These are phyloP conservation scores for Circaetus gallicus DNA, from an alignment of 2,113 vertebrate species.

Conservation along the genomic window DNA sequence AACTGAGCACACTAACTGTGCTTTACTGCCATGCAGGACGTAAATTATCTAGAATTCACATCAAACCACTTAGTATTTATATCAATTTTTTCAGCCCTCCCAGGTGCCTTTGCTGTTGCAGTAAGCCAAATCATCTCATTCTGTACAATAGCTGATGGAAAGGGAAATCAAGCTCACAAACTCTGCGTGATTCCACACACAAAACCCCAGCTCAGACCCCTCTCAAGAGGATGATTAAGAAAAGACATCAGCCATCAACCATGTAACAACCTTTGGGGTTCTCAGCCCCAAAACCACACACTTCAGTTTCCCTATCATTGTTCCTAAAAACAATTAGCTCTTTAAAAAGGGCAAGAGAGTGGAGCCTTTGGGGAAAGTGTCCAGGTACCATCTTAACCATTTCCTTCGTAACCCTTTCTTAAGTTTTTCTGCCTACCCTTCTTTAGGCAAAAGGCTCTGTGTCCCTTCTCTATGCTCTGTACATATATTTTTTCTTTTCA, in stretches of 20 bases:
- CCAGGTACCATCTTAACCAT: not conserved
- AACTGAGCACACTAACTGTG: not conserved
- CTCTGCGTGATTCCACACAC: not conserved
- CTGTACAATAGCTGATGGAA: not conserved
- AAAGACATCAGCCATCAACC: not conserved
- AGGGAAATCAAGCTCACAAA: not conserved
- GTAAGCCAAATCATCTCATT: not conserved
- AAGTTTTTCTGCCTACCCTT: not conserved
- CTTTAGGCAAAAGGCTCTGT: not conserved
- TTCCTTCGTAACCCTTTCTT: not conserved
- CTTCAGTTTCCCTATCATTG: not conserved
- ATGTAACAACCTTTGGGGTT: not conserved
- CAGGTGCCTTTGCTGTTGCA: not conserved
- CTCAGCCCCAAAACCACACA: not conserved
- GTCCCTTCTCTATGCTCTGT: not conserved
- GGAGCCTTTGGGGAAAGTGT: not conserved
- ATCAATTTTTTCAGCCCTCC: not conserved
- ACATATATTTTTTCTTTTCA: not conserved
- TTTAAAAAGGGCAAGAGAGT: not conserved
- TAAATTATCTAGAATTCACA: not conserved
- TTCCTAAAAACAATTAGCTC: not conserved
- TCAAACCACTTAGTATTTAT: not conserved
- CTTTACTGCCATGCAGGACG: not conserved
- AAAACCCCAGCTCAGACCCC: not conserved
- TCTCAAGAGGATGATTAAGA: not conserved